These are phyloP conservation scores for Catocala fraxini DNA, from an alignment of 2,888 invertebrate species.

Conservation along the genomic window DNA sequence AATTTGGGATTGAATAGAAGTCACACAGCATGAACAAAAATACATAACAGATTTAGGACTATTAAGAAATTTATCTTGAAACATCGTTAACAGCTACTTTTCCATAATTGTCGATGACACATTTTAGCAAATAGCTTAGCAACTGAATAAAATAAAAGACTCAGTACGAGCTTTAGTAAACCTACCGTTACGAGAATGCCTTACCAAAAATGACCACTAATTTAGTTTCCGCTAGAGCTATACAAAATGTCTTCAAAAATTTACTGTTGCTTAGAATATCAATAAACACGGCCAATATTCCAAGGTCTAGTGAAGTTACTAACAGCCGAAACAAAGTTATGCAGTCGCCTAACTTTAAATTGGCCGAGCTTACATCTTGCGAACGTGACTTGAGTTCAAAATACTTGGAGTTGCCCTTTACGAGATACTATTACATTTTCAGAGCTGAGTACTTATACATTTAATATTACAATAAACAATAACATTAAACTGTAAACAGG, in stretches of 20 bases:
- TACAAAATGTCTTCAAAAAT: neutral
- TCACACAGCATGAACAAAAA: no score
- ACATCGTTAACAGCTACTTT: no score
- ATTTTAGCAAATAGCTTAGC: no score
- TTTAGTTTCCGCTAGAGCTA: no score
- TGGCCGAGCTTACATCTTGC: conserved; percentile 58
- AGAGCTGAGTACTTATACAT: neutral
- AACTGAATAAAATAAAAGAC: no score
- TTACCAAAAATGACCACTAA: no score
- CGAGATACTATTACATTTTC: conserved; percentile 5
- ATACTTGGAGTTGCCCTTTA: conserved; percentile 18
- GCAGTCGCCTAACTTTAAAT: conserved; percentile 65
- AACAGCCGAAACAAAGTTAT: conserved; percentile 36
- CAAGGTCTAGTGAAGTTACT: conserved; percentile 27
- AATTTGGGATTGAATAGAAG: no score
- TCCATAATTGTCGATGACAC: no score
- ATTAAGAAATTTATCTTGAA: no score
- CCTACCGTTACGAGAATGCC: neutral
- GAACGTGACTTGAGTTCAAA: conserved; percentile 37
- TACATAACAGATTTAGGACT: no score
- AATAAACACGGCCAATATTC: conserved; percentile 4
- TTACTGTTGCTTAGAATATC: neutral
- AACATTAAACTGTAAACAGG: no score
- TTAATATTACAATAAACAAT: neutral
- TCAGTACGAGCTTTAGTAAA: no score